Evolutionary conservation across 2,113 vertebrate species (phyloP).

Genomic region (Festucalex cinctus): DNA sequence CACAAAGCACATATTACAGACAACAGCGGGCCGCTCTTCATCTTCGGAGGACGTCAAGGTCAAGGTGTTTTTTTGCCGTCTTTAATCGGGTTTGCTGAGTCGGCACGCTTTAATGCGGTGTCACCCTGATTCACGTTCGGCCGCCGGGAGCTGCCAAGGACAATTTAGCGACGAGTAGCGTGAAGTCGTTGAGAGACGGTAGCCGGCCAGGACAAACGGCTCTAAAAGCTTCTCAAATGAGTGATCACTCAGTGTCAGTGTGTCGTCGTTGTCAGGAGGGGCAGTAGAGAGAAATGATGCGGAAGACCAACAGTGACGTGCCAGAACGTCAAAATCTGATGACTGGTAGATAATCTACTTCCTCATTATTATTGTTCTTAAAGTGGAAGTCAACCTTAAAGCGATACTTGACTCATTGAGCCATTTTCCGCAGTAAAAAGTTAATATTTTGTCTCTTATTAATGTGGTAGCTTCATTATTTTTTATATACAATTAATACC

Average conservation of each 20-base stretch:
- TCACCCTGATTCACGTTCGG: slow-evolving; percentile 29
- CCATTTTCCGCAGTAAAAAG: too few species aligned
- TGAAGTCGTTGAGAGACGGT: slow-evolving; percentile 18
- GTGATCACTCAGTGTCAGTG: background rate
- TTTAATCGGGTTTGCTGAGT: slow-evolving; percentile 33
- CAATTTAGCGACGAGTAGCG: slow-evolving; percentile 23
- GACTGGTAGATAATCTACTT: background rate
- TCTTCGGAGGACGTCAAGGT: slow-evolving; percentile 24
- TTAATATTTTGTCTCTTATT: too few species aligned
- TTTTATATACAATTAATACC: too few species aligned
- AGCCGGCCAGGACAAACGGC: slow-evolving; percentile 8
- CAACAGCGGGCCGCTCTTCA: background rate
- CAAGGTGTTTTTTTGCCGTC: background rate
- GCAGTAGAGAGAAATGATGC: background rate
- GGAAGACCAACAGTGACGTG: background rate
- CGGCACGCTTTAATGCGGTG: slow-evolving; percentile 20
- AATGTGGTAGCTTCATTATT: too few species aligned
- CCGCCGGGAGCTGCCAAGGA: slow-evolving; percentile 23
- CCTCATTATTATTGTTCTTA: background rate
- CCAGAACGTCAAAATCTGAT: background rate
- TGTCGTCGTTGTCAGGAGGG: background rate
- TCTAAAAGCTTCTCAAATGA: slow-evolving; percentile 20
- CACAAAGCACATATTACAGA: background rate
- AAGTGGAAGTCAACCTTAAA: too few species aligned
- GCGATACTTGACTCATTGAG: too few species aligned